Percentiles rank a stretch among this genome's conserved stretches.
phyloP scores from a whole-genome alignment of 1,140 invertebrate genomes.

The Yoshiicerus persimilis region DNA sequence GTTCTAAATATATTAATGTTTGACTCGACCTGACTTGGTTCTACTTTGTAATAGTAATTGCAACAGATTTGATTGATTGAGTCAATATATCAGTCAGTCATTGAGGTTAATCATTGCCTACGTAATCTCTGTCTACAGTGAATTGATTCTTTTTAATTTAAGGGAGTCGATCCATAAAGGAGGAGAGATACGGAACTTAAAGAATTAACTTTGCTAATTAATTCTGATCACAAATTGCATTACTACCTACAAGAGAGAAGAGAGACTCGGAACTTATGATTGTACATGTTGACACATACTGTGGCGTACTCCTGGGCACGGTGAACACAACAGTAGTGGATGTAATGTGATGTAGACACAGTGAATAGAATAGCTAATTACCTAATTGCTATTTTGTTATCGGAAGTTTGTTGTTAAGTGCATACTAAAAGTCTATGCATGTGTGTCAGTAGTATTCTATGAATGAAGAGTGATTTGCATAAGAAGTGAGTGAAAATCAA shows the following conservation, averaged over 20 bases:
- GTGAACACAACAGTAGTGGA: neutral
- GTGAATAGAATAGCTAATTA: slow-evolving; percentile 12
- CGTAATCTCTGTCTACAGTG: neutral
- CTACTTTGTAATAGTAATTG: no score
- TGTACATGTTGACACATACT: neutral
- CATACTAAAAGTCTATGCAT: neutral
- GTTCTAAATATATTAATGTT: no score
- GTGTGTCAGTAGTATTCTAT: neutral
- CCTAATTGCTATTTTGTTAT: slow-evolving; percentile 13
- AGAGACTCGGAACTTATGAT: neutral
- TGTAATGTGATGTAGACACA: neutral
- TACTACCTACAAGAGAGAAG: neutral
- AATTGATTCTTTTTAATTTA: neutral
- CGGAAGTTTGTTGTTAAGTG: neutral
- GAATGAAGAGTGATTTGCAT: slow-evolving; percentile 7
- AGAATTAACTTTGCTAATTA: neutral
- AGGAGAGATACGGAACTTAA: neutral
- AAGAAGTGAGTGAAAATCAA: slow-evolving; percentile 16
- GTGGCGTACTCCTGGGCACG: neutral
- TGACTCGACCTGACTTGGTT: no score
- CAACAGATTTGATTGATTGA: neutral
- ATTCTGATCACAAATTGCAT: neutral
- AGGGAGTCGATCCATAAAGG: neutral
- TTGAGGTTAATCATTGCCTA: neutral
- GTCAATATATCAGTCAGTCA: neutral